phyloP scores from a whole-genome alignment of 1,140 invertebrate species.

The Bombus huntii region DNA sequence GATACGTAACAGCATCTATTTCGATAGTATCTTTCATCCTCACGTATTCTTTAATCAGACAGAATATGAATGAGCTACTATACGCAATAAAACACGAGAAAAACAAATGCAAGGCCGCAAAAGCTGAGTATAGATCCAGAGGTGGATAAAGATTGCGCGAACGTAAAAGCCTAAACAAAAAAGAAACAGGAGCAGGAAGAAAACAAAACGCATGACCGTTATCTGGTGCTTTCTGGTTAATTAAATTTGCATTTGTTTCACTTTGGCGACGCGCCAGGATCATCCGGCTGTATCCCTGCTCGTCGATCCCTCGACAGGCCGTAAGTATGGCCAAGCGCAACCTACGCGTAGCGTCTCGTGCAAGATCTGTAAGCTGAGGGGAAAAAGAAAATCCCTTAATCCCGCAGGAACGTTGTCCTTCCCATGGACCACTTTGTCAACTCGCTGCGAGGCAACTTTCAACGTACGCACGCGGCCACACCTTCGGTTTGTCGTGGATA shows the following conservation, averaged over 20 bases:
- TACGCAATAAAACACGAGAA: not conserved
- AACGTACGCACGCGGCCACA: not conserved
- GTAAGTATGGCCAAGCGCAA: conserved; percentile 18
- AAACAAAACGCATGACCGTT: conserved; percentile 33
- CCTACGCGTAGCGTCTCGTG: not conserved
- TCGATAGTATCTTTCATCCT: not conserved
- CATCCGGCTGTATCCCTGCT: conserved; percentile 31
- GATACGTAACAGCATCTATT: not conserved
- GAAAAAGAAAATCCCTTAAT: conserved; percentile 58
- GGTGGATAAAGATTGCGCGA: not conserved
- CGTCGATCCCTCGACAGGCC: conserved; percentile 37
- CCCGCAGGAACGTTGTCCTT: conserved; percentile 51
- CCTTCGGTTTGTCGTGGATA: conserved; percentile 12
- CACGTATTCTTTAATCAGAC: not conserved
- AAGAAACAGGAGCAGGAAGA: not conserved
- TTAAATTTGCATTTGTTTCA: conserved; percentile 72
- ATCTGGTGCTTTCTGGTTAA: conserved; percentile 72
- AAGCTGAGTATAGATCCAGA: not conserved
- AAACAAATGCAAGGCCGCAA: not conserved
- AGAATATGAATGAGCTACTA: not conserved
- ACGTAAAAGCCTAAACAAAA: not conserved
- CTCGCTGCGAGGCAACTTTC: conserved; percentile 7
- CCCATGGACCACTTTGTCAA: conserved; percentile 38
- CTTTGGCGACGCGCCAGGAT: conserved; percentile 61
- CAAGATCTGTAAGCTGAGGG: conserved; percentile 1